Conservation (phyloP, 2,888 invertebrate species). For the Dryobota labecula region DNA sequence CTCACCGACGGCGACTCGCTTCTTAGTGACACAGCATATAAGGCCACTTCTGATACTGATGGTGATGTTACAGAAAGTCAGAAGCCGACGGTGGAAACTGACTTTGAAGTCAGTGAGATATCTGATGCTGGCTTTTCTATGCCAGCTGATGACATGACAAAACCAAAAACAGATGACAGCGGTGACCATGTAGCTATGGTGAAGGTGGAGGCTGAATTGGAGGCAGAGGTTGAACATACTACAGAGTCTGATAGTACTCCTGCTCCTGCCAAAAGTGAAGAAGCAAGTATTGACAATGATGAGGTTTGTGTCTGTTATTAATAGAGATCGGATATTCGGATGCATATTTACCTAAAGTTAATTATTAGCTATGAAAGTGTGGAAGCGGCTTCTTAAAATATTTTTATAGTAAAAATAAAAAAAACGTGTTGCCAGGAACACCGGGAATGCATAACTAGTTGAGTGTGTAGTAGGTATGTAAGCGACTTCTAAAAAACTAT, state of each 20-base stretch:
- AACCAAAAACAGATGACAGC: slow-evolving; percentile 66
- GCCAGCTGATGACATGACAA: slow-evolving; percentile 63
- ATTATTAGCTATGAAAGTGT: too few relatives aligned
- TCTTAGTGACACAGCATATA: slow-evolving; percentile 78
- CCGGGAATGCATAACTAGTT: too few relatives aligned
- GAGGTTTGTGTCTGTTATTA: slow-evolving; percentile 35
- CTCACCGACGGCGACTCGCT: slow-evolving; percentile 85
- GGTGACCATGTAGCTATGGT: slow-evolving; percentile 46
- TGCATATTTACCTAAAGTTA: too few relatives aligned
- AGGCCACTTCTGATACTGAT: slow-evolving; percentile 79
- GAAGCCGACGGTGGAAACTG: slow-evolving; percentile 72
- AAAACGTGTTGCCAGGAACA: too few relatives aligned
- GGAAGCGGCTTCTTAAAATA: too few relatives aligned
- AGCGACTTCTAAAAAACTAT: too few relatives aligned
- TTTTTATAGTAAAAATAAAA: too few relatives aligned
- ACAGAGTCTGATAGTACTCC: slow-evolving; percentile 11
- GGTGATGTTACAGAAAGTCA: slow-evolving; percentile 78
- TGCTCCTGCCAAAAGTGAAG: slow-evolving; percentile 37
- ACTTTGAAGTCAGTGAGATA: slow-evolving; percentile 71
- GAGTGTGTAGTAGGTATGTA: too few relatives aligned
- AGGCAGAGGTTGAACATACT: slow-evolving; percentile 43
- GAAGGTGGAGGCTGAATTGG: slow-evolving; percentile 40
- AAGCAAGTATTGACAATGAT: slow-evolving; percentile 16
- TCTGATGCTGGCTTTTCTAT: slow-evolving; percentile 70
- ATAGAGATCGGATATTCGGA: too few relatives aligned